These are phyloP conservation scores for Cuculus canorus DNA, from an alignment of 2,797 vertebrate genomes.

Conservation along the genomic window DNA sequence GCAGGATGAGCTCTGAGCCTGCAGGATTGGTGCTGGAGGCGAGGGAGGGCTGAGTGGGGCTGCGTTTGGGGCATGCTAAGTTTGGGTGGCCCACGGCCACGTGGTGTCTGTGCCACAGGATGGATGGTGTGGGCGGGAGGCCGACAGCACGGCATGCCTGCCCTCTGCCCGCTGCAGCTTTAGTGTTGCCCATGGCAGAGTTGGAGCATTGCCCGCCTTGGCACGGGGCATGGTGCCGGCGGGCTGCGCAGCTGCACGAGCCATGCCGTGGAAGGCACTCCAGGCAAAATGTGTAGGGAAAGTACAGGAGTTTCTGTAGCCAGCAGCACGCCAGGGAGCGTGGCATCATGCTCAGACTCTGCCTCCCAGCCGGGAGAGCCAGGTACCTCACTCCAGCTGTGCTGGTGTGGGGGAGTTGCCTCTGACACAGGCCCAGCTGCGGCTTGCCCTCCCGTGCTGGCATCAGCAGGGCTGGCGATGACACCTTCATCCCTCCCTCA, in stretches of 20 bases:
- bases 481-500: slow-evolving; percentile 19
- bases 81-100: background rate
- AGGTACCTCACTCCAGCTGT: background rate
- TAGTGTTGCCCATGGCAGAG: rapidly evolving
- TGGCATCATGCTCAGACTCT: background rate
- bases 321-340: rapidly evolving
- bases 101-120: rapidly evolving
- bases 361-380: background rate
- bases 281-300: background rate
- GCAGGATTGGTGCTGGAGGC: rapidly evolving
- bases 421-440: background rate
- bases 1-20: background rate
- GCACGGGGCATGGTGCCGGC: background rate
- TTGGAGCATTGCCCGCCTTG: rapidly evolving
- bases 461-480: background rate
- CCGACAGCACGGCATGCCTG: rapidly evolving
- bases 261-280: background rate
- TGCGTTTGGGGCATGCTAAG: background rate
- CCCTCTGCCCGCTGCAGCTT: background rate
- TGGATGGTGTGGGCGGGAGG: rapidly evolving
- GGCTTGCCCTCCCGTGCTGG: slow-evolving; percentile 6
- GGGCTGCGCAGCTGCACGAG: background rate
- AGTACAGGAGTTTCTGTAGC: slow-evolving; percentile 45
- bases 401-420: background rate
- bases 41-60: background rate